phyloP scores from a whole-genome alignment of 2,113 vertebrate species.

The Oreochromis aureus region DNA sequence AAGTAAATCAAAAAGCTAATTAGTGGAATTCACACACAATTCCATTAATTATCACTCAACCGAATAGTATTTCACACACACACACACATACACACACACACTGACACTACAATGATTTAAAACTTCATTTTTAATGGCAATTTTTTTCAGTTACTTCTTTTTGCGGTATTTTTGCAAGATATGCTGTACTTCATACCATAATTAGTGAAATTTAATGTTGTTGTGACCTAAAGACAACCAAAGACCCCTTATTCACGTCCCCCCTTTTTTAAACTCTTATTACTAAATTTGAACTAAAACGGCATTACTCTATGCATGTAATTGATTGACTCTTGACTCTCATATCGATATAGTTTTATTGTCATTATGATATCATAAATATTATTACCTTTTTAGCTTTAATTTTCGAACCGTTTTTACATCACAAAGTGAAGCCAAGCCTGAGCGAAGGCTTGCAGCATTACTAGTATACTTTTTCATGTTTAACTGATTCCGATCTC shows the following conservation, averaged over 20 bases:
- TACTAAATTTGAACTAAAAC: neutral
- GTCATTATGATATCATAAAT: neutral
- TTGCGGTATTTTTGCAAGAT: neutral
- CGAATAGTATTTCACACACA: neutral
- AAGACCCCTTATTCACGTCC: neutral
- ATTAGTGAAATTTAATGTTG: neutral
- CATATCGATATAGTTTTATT: neutral
- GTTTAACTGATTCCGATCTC: neutral
- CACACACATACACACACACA: neutral
- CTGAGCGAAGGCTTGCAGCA: neutral
- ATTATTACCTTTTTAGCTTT: neutral
- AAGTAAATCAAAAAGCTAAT: neutral
- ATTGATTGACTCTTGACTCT: neutral
- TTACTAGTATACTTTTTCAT: neutral
- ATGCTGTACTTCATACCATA: neutral
- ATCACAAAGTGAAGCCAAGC: neutral
- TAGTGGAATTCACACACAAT: neutral
- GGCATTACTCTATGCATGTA: neutral
- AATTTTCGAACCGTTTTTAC: neutral
- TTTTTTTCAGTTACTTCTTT: neutral
- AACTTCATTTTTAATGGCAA: neutral
- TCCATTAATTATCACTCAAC: neutral
- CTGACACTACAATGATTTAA: neutral
- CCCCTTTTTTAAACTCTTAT: neutral
- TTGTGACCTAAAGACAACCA: neutral